phyloP scores from a whole-genome alignment of 2,888 invertebrate genomes.

The Conops quadrifasciatus region DNA sequence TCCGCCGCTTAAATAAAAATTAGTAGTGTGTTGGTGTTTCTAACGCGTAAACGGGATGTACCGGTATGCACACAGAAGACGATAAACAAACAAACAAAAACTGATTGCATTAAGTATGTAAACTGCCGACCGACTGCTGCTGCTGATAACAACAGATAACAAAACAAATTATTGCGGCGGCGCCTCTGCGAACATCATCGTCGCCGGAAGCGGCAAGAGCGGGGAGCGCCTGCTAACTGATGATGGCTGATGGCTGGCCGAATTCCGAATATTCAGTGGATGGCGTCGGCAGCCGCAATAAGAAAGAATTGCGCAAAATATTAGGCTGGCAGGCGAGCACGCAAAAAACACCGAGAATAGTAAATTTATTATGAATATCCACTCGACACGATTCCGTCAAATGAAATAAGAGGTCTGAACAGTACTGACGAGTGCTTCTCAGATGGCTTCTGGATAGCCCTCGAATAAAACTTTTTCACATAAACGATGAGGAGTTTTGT shows the following conservation, averaged over 20 bases:
- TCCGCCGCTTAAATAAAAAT: too few relatives aligned
- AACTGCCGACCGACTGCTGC: not conserved
- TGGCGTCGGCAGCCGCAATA: slow-evolving; percentile 23
- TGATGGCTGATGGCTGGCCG: too few relatives aligned
- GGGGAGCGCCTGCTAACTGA: not conserved
- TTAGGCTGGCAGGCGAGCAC: slow-evolving; percentile 3
- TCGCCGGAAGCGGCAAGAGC: not conserved
- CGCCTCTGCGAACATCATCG: not conserved
- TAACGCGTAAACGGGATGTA: not conserved
- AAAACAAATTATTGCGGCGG: not conserved
- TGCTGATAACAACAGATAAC: slow-evolving; percentile 6
- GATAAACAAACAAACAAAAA: not conserved
- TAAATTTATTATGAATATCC: slow-evolving; percentile 66
- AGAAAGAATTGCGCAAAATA: slow-evolving; percentile 49
- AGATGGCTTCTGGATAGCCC: slow-evolving; percentile 67
- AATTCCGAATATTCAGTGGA: too few relatives aligned
- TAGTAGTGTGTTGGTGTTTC: too few relatives aligned
- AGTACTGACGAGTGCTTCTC: slow-evolving; percentile 67
- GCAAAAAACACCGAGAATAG: slow-evolving; percentile 60
- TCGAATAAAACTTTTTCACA: slow-evolving; percentile 66
- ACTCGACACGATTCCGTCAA: slow-evolving; percentile 68
- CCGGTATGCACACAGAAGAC: not conserved
- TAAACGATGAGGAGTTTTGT: slow-evolving; percentile 56
- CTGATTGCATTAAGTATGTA: not conserved
- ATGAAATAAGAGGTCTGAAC: slow-evolving; percentile 67